A percentile compares a stretch with the other conserved stretches of the same genome.
Evolutionary conservation across 2,888 invertebrate species (phyloP).

Genomic region (Pseudoips prasinana): DNA sequence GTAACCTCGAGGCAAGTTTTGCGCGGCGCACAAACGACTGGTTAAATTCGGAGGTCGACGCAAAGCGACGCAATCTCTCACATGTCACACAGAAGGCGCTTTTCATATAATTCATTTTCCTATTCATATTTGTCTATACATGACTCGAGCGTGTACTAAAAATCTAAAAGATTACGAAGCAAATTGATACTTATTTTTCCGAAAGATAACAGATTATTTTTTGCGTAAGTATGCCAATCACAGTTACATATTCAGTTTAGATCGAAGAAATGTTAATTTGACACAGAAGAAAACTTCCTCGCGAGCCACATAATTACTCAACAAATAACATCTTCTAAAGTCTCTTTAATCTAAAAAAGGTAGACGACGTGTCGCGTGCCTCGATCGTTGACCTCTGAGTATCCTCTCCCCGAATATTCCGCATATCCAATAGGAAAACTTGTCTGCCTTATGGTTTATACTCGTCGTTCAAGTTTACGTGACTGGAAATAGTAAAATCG

Average conservation of each 20-base stretch:
- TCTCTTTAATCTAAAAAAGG: no score
- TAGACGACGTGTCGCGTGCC: slow-evolving; percentile 31
- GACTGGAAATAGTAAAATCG: slow-evolving; percentile 82
- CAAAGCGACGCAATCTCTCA: slow-evolving; percentile 79
- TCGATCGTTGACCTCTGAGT: slow-evolving; percentile 33
- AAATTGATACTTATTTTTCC: slow-evolving; percentile 19
- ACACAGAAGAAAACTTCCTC: no score
- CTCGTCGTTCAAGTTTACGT: slow-evolving; percentile 78
- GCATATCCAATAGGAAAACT: slow-evolving; percentile 43
- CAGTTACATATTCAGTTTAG: slow-evolving; percentile 11
- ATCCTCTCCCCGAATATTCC: slow-evolving; percentile 38
- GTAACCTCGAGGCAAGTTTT: slow-evolving; percentile 79
- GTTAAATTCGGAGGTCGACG: slow-evolving; percentile 79
- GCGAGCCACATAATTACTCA: no score
- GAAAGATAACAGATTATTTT: slow-evolving; percentile 21
- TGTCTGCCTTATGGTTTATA: slow-evolving; percentile 68
- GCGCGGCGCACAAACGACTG: slow-evolving; percentile 73
- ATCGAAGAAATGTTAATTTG: background rate
- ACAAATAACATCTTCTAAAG: no score
- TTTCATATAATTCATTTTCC: slow-evolving; percentile 79
- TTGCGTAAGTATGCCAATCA: slow-evolving; percentile 4
- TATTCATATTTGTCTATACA: slow-evolving; percentile 80
- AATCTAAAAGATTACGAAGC: slow-evolving; percentile 31
- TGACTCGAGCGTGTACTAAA: slow-evolving; percentile 54
- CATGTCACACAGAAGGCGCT: slow-evolving; percentile 75